Conservation (phyloP, 53 echinoderm and acorn worm species). For the Arbacia lixula region DNA sequence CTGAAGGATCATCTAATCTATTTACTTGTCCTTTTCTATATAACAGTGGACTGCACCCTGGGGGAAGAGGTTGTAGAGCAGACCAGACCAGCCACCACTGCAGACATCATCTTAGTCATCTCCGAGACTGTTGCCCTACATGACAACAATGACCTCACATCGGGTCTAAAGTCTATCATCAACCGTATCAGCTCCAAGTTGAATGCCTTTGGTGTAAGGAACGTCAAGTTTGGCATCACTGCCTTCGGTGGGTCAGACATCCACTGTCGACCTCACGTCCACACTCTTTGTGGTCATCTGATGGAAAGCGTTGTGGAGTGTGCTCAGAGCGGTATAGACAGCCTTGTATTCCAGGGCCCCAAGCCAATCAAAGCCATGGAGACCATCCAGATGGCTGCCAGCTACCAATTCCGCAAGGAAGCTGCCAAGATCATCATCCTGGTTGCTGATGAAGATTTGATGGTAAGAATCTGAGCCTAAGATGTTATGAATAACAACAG, state of each 20-base stretch:
- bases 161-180: background rate
- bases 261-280: constrained; percentile 62
- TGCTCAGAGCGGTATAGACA: constrained; percentile 59
- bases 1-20: no score
- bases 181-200: constrained; percentile 62
- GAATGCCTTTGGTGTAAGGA: constrained; percentile 6
- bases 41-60: constrained; percentile 4
- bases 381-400: constrained; percentile 72
- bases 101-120: constrained; percentile 80
- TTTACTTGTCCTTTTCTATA: no score
- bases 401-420: constrained; percentile 66
- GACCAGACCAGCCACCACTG: background rate
- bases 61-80: background rate
- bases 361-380: constrained; percentile 64
- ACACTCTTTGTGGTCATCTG: constrained; percentile 58
- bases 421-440: constrained; percentile 80
- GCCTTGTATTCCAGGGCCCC: constrained; percentile 60
- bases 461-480: constrained; percentile 84
- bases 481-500: no score
- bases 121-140: constrained; percentile 61
- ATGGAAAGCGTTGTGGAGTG: background rate
- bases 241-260: constrained; percentile 70
- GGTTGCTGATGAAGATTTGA: constrained; percentile 69
- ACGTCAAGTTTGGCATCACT: constrained; percentile 66
- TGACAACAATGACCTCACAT: background rate